A percentile compares a stretch with the other conserved stretches of the same genome.
Evolutionary conservation across 1,140 invertebrate genomes (phyloP).

Genomic region (Bombus impatiens): DNA sequence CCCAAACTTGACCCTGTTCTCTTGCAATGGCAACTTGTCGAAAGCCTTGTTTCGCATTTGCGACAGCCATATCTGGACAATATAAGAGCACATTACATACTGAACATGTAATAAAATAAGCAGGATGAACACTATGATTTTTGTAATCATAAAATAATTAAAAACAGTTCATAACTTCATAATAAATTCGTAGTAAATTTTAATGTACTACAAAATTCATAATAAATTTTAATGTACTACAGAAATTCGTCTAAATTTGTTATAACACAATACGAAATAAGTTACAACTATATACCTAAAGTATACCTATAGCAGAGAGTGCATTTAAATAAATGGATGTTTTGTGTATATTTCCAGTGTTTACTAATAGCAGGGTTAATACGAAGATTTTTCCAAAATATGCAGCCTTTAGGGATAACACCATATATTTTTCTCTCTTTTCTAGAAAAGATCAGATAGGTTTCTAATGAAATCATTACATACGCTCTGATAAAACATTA

Average conservation of each 20-base stretch:
- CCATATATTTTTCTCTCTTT: constrained; percentile 26
- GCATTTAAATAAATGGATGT: constrained; percentile 32
- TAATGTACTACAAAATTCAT: not conserved
- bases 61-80: constrained; percentile 75
- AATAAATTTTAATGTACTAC: not conserved
- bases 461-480: not conserved
- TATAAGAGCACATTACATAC: not conserved
- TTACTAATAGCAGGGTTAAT: constrained; percentile 25
- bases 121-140: not conserved
- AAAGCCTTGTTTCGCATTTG: constrained; percentile 83
- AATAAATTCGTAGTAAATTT: not conserved
- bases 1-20: constrained; percentile 87
- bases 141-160: not conserved
- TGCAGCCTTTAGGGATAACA: constrained; percentile 6
- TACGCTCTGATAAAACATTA: not conserved
- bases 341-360: constrained; percentile 27
- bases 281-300: constrained; percentile 4
- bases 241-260: not conserved
- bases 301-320: constrained; percentile 40
- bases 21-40: constrained; percentile 86
- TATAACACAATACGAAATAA: not conserved
- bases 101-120: not conserved
- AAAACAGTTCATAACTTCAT: not conserved
- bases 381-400: constrained; percentile 1
- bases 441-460: constrained; percentile 2